A percentile compares a stretch with the other conserved stretches of the same genome.
phyloP scores from a whole-genome alignment of 2,797 vertebrate genomes.

The Cheirogaleus major region DNA sequence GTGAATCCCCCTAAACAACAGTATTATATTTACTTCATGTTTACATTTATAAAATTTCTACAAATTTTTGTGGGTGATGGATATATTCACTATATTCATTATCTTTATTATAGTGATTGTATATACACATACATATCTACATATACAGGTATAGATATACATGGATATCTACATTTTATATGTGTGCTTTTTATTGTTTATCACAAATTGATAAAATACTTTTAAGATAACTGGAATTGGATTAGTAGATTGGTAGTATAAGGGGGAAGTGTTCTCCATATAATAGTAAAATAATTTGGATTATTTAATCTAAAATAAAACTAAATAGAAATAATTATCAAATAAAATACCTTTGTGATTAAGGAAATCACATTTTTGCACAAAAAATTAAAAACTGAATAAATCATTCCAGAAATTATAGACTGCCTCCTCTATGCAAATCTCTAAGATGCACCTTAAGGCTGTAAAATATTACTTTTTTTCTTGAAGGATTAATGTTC shows the following conservation, averaged over 20 bases:
- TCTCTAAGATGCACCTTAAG: neutral
- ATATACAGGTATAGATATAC: neutral
- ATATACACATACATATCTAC: neutral
- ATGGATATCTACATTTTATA: neutral
- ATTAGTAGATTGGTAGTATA: neutral
- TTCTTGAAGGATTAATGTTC: neutral
- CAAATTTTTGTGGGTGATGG: neutral
- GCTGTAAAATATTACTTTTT: neutral
- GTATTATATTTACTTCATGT: too few species aligned
- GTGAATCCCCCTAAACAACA: neutral
- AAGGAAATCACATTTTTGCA: neutral
- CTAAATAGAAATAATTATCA: neutral
- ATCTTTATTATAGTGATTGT: neutral
- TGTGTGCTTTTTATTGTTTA: neutral
- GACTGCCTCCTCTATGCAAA: neutral
- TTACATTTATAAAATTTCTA: neutral
- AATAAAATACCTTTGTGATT: neutral
- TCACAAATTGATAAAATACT: neutral
- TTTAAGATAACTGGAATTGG: neutral
- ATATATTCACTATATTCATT: neutral
- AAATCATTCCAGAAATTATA: neutral
- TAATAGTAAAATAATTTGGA: neutral
- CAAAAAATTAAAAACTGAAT: neutral
- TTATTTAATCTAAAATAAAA: neutral
- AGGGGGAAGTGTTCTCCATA: neutral